Conservation (phyloP, 2,797 vertebrate species). For the Mus spretus region DNA sequence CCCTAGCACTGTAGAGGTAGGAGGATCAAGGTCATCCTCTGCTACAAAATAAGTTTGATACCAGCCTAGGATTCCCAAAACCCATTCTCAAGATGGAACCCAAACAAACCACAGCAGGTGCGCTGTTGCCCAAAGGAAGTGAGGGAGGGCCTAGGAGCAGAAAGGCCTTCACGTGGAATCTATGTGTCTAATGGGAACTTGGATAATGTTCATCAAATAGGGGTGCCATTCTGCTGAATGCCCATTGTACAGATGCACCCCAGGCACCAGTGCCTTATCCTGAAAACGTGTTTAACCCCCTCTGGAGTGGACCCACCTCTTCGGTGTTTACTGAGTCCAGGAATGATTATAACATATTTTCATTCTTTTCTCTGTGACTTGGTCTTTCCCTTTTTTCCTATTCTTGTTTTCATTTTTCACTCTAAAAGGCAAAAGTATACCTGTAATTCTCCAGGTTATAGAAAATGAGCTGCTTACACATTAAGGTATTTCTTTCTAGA, state of each 20-base stretch:
- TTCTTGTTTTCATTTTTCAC: background rate
- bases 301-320: background rate
- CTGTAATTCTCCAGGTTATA: conserved; percentile 7
- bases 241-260: background rate
- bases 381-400: background rate
- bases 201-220: background rate
- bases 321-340: background rate
- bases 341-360: background rate
- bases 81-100: background rate
- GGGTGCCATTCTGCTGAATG: background rate
- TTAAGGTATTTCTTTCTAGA: conserved; percentile 39
- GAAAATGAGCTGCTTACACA: conserved; percentile 36
- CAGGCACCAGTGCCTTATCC: background rate
- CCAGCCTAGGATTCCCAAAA: background rate
- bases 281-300: conserved; percentile 18
- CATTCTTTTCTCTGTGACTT: background rate
- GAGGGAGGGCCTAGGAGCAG: background rate
- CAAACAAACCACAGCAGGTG: background rate
- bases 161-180: background rate
- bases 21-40: background rate
- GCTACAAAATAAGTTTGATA: background rate
- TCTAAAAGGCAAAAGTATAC: conserved; percentile 49
- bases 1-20: background rate
- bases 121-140: conserved; percentile 47
- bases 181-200: background rate